A percentile compares a stretch with the other conserved stretches of the same genome.
Evolutionary conservation across 2,113 vertebrate genomes (phyloP).

Genomic region (Callionymus lyra): DNA sequence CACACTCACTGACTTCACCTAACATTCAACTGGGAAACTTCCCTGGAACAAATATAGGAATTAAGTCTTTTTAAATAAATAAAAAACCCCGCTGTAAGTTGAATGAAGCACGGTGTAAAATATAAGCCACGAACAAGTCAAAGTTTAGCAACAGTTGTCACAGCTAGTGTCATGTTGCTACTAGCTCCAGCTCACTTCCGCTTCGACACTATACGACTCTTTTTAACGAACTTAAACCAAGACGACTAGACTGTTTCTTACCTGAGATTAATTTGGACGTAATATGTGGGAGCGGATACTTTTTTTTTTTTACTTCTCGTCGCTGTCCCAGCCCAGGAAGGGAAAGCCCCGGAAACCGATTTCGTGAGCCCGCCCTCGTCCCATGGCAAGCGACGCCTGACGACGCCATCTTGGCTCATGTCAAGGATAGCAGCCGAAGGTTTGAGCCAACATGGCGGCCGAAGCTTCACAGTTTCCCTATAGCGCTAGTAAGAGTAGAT

Average conservation of each 20-base stretch:
- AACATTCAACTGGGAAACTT: no score
- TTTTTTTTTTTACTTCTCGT: constrained; percentile 36
- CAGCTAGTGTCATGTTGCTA: constrained; percentile 46
- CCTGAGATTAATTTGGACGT: constrained; percentile 48
- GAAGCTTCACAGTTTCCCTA: constrained; percentile 17
- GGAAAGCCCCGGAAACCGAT: constrained; percentile 65
- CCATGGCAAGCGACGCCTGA: constrained; percentile 21
- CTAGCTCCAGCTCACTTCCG: constrained; percentile 2
- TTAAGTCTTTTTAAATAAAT: not conserved
- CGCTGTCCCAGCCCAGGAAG: constrained; percentile 62
- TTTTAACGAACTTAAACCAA: not conserved
- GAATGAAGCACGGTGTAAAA: not conserved
- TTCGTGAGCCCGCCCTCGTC: constrained; percentile 47
- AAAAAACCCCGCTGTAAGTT: not conserved
- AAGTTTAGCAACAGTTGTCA: constrained; percentile 58
- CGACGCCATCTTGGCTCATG: constrained; percentile 56
- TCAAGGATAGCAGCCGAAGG: rapidly evolving
- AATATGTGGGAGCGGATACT: constrained; percentile 16
- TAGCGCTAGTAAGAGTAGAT: no score
- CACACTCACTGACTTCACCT: constrained; percentile 11
- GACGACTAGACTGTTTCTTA: constrained; percentile 36
- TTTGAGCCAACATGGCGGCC: constrained; percentile 53
- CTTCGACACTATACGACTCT: not conserved
- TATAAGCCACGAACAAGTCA: constrained; percentile 22
- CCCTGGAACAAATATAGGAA: rapidly evolving